Conservation (phyloP, 2,113 vertebrate genomes). For the Ascaphus truei region DNA sequence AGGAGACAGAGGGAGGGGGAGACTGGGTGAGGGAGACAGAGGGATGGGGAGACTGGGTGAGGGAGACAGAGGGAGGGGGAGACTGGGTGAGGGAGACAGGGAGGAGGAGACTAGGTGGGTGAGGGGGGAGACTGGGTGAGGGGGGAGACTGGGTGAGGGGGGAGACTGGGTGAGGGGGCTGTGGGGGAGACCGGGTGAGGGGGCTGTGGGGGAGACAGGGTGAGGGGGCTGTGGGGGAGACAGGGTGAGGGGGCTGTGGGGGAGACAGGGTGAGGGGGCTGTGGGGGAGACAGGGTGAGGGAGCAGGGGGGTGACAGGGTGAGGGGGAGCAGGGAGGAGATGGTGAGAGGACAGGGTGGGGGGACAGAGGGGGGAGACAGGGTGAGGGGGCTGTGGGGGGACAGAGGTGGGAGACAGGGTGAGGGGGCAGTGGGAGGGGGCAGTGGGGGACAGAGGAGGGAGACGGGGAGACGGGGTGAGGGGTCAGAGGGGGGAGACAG, state of each 20-base stretch:
- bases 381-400: neutral
- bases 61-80: too few species aligned
- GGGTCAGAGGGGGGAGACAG: neutral
- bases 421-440: neutral
- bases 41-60: neutral
- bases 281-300: neutral
- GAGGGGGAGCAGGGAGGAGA: neutral
- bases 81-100: too few species aligned
- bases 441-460: neutral
- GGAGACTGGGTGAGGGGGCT: too few species aligned
- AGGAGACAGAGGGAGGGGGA: too few species aligned
- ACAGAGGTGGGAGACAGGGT: constrained; percentile 16
- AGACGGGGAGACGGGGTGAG: neutral
- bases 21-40: too few species aligned
- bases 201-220: too few species aligned
- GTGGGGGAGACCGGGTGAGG: too few species aligned
- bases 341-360: neutral
- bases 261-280: too few species aligned
- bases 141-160: too few species aligned
- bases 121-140: too few species aligned
- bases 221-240: neutral
- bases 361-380: neutral
- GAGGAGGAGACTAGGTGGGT: too few species aligned
- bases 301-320: neutral
- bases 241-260: neutral